A percentile compares a stretch with the other conserved stretches of the same genome.
Evolutionary conservation across 2,888 invertebrate genomes (phyloP).

Genomic region (Drosophila melanosoma): DNA sequence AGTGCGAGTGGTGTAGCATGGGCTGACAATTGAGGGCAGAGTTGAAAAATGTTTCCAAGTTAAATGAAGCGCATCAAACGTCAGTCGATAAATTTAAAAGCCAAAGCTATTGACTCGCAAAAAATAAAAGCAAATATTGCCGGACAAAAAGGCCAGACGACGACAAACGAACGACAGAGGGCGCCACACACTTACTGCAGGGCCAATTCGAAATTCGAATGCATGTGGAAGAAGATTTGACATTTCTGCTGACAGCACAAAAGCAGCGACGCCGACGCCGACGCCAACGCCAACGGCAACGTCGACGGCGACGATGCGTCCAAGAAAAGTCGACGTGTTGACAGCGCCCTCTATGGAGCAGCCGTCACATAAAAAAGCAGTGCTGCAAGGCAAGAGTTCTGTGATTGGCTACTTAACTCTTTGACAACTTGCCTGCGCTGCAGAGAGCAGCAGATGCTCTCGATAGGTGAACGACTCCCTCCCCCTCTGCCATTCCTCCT

Average conservation of each 20-base stretch:
- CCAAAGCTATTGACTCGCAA: slow-evolving; percentile 80
- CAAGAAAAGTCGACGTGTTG: slow-evolving; percentile 79
- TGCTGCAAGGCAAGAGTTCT: slow-evolving; percentile 22
- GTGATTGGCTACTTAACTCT: slow-evolving; percentile 81
- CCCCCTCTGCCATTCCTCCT: neutral
- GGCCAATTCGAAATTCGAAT: slow-evolving; percentile 66
- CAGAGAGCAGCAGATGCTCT: slow-evolving; percentile 37
- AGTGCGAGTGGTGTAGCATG: neutral
- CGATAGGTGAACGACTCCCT: slow-evolving; percentile 22
- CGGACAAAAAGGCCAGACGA: slow-evolving; percentile 39
- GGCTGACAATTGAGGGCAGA: slow-evolving; percentile 43
- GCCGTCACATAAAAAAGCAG: slow-evolving; percentile 16
- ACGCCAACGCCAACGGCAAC: slow-evolving; percentile 20
- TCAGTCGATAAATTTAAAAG: slow-evolving; percentile 82
- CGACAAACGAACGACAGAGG: slow-evolving; percentile 41
- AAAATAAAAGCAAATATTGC: slow-evolving; percentile 78
- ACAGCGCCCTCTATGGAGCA: slow-evolving; percentile 73
- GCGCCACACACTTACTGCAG: slow-evolving; percentile 35
- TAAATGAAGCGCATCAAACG: slow-evolving; percentile 81
- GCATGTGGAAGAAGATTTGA: slow-evolving; percentile 76
- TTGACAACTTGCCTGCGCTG: slow-evolving; percentile 69
- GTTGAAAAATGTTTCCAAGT: slow-evolving; percentile 81
- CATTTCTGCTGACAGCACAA: slow-evolving; percentile 76
- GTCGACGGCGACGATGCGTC: slow-evolving; percentile 11
- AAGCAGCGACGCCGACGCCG: slow-evolving; percentile 48